Evolutionary conservation across 2,113 vertebrate genomes (phyloP), one percentile per base, ranked within the genome.

Genomic region (Chaenocephalus aceratus): DNA sequence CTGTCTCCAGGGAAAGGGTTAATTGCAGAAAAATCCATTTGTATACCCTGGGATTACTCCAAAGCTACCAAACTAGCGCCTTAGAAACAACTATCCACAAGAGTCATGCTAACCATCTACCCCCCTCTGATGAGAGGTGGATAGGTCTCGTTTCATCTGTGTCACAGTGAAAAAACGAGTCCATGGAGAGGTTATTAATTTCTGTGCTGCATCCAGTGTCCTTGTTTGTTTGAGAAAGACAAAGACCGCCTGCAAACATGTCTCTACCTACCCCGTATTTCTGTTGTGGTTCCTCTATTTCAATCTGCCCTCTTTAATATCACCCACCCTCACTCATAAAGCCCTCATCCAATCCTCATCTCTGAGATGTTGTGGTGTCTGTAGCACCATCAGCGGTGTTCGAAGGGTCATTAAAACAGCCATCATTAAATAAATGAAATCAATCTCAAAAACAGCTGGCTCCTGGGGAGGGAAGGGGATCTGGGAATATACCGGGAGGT

Each of bases 401-500:
- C 90, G 77, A 85, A 91, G 92, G 91, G 90, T 91, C 93, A 94
- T 96, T 96, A 96, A 91, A 93, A 89, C 86, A 94, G 83, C 94
- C 93, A 93, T 95, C 95, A 95, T 85, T 92, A 93, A 95, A 96
- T 94, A 96, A 96, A 95, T 96, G 77, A 95, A 96, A 96, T 95
- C 94, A 94, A 95, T 95, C 90, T 75, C 69, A 86, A 92, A 97
- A 96, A 95, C 96, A 97, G 96, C 95, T 96, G 94, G 91, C 89
- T 94, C 90, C 90, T 87, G 79, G 85, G 91, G 83, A 83, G 84
- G 69, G 80, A 46, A 78, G 83, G 85, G 87, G 92, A 80, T 89
- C 86, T 91, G 90, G 90, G 89, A 85, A 77, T 79, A 59, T 79
- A 82, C 92, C 10, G 15, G 77, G 81, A 85, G 82, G 68, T 78